These are phyloP conservation scores for Sinocyclocheilus maitianheensis DNA, from an alignment of 2,113 vertebrate species.

Conservation along the genomic window DNA sequence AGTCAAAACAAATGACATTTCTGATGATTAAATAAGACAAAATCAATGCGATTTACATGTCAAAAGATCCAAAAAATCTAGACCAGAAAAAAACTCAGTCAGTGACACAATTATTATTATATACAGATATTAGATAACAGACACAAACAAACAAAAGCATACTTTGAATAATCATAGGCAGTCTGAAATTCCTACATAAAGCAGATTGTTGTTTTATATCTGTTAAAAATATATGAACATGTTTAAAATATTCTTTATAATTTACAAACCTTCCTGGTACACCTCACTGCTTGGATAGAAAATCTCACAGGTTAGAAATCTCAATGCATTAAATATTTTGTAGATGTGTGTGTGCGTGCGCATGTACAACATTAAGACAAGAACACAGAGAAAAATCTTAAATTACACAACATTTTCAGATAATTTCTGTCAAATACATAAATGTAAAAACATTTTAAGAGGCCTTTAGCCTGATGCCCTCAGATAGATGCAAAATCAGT, in stretches of 20 bases:
- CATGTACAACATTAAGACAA: neutral
- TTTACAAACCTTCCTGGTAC: conserved; percentile 42
- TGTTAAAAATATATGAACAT: conserved; percentile 30
- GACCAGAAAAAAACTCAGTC: neutral
- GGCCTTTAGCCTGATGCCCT: neutral
- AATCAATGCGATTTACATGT: conserved; percentile 21
- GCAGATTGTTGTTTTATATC: neutral
- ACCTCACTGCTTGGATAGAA: conserved; percentile 17
- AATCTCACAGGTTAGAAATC: conserved; percentile 2
- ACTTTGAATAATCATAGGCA: conserved; percentile 8
- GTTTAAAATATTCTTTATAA: conserved; percentile 31
- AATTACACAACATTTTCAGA: conserved; percentile 12
- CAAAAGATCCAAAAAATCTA: neutral
- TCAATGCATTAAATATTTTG: conserved; percentile 21
- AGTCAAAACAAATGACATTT: neutral
- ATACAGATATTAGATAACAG: conserved; percentile 1
- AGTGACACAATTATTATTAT: neutral
- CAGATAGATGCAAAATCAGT: neutral
- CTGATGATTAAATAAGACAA: conserved; percentile 24
- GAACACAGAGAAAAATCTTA: conserved; percentile 1
- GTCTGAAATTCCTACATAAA: conserved; percentile 19
- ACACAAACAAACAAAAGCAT: conserved; percentile 2
- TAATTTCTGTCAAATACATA: conserved; percentile 22
- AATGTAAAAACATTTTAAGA: neutral
- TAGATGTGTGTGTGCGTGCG: neutral